Evolutionary conservation across 2,113 vertebrate species (phyloP), one percentile per base, ranked within the genome.

Genomic region (Neolamprologus brichardi): DNA sequence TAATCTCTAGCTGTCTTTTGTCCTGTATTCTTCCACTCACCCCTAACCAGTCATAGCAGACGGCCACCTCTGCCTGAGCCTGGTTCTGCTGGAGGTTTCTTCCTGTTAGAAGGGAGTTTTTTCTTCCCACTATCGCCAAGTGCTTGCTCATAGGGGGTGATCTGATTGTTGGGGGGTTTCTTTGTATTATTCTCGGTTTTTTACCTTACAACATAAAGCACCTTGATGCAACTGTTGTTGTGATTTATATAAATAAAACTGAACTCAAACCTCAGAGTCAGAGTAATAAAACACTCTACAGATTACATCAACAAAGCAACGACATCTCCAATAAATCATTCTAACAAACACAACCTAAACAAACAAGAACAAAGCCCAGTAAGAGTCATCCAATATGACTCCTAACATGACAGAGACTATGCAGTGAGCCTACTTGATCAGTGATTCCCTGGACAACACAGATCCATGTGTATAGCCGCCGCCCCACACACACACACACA

Each of bases 361-460:
- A 81, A 88, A 62, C 51, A 84, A 46, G 72, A 85, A 53, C n/a
- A 83, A 75, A 75, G 28, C 32, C 17, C 4, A 87, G 54, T 44
- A 67, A 54, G 25, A 84, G 72, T 17, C 64, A 4, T n/a, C 14
- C 17, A 17, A 20, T n/a, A 49, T 23, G 44, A 54, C 85, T 72
- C 52, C 32, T 64, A 77, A 81, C 80, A 81, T 86, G 83, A 89
- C 83, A 90, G 72, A 67, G 83, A 88, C 70, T 56, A 49, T 37
- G 82, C 23, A 77, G 49, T 28, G 49, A 83, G 64, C 58, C 44
- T 54, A 46, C 2, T 62, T 75, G 75, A 88, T 91, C 87, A 88
- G 91, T 91, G 81, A 79, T 51, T 84, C 82, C 51, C 25, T 78
- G 46, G 51, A 60, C 44, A n/a, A 58, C 81, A 83, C 79, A 64